Evolutionary conservation across 1,140 invertebrate species (phyloP).

Genomic region (Diprion similis): DNA sequence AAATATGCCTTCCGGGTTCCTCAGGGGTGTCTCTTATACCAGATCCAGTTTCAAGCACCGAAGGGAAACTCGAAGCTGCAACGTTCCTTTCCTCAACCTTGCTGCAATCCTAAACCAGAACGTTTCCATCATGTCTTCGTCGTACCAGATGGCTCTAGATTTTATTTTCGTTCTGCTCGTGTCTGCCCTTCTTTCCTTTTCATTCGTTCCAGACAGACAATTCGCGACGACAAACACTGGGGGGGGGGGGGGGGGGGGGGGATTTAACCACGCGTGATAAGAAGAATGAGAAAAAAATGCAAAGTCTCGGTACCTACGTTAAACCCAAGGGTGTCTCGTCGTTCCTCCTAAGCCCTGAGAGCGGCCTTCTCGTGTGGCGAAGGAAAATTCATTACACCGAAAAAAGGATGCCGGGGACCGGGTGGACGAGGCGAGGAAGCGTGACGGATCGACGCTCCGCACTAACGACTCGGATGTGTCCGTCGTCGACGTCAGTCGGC

Average conservation of each 20-base stretch:
- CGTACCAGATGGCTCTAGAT: neutral
- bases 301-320: neutral
- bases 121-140: neutral
- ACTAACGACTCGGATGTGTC: conserved; percentile 13
- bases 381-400: neutral
- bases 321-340: neutral
- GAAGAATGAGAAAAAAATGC: too few relatives aligned
- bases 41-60: neutral
- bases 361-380: neutral
- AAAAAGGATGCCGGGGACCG: neutral
- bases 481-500: conserved; percentile 3
- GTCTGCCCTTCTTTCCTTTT: too few relatives aligned
- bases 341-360: neutral
- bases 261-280: too few relatives aligned
- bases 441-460: conserved; percentile 1
- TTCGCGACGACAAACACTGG: too few relatives aligned
- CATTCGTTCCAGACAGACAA: too few relatives aligned
- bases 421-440: neutral
- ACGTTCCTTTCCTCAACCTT: neutral
- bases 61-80: neutral
- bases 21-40: neutral
- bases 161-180: neutral
- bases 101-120: too few relatives aligned
- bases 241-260: too few relatives aligned
- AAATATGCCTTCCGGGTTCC: neutral